A percentile compares a stretch with the other conserved stretches of the same genome.
Evolutionary conservation across 2,888 invertebrate species (phyloP).

Genomic region (Pterostichus niger): DNA sequence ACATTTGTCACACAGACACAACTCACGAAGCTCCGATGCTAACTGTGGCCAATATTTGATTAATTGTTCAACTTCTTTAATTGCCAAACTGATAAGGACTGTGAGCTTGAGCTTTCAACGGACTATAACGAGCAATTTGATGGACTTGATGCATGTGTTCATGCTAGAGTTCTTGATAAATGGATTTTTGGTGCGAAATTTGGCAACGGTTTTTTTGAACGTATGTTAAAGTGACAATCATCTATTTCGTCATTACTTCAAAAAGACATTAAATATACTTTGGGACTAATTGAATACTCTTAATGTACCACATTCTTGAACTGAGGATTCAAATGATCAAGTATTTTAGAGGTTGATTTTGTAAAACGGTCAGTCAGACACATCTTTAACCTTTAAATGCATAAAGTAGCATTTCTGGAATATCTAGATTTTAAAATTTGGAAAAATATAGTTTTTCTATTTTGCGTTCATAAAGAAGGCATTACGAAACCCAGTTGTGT

Average conservation of each 20-base stretch:
- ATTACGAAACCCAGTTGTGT: too few species aligned
- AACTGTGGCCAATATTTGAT: conserved; percentile 55
- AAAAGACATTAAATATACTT: neutral
- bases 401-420: too few species aligned
- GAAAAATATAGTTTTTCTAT: too few species aligned
- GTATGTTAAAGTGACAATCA: too few species aligned
- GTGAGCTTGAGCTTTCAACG: conserved; percentile 31
- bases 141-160: conserved; percentile 6
- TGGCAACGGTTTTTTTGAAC: conserved; percentile 11
- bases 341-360: too few species aligned
- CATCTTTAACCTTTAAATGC: too few species aligned
- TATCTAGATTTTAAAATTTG: too few species aligned
- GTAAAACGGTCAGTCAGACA: too few species aligned
- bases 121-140: conserved; percentile 30
- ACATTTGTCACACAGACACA: conserved; percentile 49
- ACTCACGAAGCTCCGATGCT: neutral
- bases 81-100: conserved; percentile 44
- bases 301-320: neutral
- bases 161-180: neutral
- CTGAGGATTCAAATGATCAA: neutral
- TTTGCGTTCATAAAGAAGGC: too few species aligned
- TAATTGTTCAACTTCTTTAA: conserved; percentile 51
- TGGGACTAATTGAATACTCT: neutral
- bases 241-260: neutral
- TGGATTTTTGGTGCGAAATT: conserved; percentile 14